Evolutionary conservation across 1,140 invertebrate species (phyloP).

Genomic region (Tetramorium parvispinum): DNA sequence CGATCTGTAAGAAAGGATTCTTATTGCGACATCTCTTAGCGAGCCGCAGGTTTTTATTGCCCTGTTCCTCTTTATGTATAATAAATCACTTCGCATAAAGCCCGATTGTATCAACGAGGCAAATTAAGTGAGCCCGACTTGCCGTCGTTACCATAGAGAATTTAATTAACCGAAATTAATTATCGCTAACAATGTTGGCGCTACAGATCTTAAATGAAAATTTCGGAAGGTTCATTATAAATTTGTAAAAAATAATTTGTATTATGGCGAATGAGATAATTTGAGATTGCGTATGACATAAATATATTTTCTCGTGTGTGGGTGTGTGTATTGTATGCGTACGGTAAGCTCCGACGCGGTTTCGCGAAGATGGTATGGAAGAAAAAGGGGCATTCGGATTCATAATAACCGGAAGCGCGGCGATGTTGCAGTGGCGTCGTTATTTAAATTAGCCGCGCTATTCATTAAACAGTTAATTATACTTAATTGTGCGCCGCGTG

Average conservation of each 20-base stretch:
- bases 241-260: conserved; percentile 22
- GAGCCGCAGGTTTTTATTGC: not conserved
- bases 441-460: conserved; percentile 81
- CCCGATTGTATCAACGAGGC: not conserved
- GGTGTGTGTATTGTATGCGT: not conserved
- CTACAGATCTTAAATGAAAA: not conserved
- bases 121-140: not conserved
- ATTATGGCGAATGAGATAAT: not conserved
- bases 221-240: not conserved
- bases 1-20: not conserved
- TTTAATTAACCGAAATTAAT: conserved; percentile 28
- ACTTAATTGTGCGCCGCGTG: conserved; percentile 78
- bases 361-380: conserved; percentile 10
- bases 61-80: not conserved
- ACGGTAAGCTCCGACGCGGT: not conserved
- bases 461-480: conserved; percentile 84
- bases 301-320: not conserved
- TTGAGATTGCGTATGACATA: not conserved
- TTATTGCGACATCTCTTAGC: not conserved
- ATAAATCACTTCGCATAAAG: not conserved
- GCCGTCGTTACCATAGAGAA: not conserved
- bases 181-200: not conserved
- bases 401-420: conserved; percentile 82
- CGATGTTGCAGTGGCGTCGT: conserved; percentile 78
- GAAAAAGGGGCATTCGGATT: conserved; percentile 62